phyloP scores from a whole-genome alignment of 2,113 vertebrate species.

The Ploceus nigricollis region DNA sequence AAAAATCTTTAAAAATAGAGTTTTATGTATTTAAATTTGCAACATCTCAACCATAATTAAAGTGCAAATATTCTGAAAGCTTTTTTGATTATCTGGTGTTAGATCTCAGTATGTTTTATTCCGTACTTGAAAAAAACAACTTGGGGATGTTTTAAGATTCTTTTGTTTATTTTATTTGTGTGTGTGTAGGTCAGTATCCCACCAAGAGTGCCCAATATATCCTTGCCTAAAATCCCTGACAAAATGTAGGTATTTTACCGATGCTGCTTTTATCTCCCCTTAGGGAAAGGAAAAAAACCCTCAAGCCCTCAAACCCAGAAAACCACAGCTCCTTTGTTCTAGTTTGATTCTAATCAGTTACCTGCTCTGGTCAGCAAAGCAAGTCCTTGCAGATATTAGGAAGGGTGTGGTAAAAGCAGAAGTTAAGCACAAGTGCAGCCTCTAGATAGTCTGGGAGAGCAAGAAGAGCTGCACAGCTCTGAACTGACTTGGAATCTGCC shows the following conservation, averaged over 20 bases:
- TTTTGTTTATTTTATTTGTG: background rate
- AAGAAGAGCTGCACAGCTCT: background rate
- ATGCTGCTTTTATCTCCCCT: background rate
- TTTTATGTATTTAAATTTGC: background rate
- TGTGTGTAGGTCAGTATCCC: background rate
- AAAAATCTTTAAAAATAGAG: no score
- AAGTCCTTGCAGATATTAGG: background rate
- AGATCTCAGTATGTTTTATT: background rate
- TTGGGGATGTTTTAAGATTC: background rate
- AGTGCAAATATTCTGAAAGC: background rate
- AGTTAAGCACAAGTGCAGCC: background rate
- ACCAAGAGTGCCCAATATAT: background rate
- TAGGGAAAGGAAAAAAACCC: background rate
- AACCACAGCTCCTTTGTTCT: slow-evolving; percentile 18
- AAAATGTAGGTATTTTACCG: background rate
- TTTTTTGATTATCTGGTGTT: background rate
- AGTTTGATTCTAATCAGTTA: slow-evolving; percentile 7
- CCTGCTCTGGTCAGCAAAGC: slow-evolving; percentile 21
- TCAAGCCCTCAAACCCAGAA: background rate
- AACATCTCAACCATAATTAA: background rate
- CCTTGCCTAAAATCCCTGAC: background rate
- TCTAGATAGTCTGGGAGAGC: background rate
- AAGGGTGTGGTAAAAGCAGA: background rate
- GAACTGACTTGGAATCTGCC: background rate
- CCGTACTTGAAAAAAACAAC: background rate